phyloP scores from a whole-genome alignment of 2,888 invertebrate species.

The Eugnorisma glareosa region DNA sequence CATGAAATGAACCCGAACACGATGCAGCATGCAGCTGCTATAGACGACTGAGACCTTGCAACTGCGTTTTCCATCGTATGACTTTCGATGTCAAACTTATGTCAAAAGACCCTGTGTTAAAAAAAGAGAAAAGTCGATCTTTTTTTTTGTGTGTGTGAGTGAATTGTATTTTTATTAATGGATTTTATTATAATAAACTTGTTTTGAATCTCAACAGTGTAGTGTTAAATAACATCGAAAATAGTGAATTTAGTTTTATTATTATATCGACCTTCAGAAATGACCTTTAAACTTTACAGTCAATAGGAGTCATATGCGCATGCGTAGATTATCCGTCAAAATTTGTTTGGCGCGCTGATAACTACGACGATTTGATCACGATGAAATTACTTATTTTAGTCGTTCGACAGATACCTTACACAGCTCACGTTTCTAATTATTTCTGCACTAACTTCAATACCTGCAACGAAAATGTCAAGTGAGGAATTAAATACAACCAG shows the following conservation, averaged over 20 bases:
- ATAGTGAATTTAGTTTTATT: slow-evolving; percentile 6
- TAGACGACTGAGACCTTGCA: too few species aligned
- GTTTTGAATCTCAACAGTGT: background rate
- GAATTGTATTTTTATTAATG: slow-evolving; percentile 1
- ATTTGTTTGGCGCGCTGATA: slow-evolving; percentile 88
- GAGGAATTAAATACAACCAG: slow-evolving; percentile 76
- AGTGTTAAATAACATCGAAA: background rate
- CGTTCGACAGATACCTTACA: slow-evolving; percentile 80
- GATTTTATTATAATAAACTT: background rate
- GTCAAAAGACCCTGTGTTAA: slow-evolving; percentile 12
- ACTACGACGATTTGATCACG: slow-evolving; percentile 79
- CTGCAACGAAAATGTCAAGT: slow-evolving; percentile 83
- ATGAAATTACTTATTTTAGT: slow-evolving; percentile 88
- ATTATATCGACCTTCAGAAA: slow-evolving; percentile 77
- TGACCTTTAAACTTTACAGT: slow-evolving; percentile 79
- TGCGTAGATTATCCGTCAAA: slow-evolving; percentile 82
- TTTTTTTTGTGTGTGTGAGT: background rate
- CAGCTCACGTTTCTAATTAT: slow-evolving; percentile 76
- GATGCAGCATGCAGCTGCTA: too few species aligned
- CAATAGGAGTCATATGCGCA: slow-evolving; percentile 83
- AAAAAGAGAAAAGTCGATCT: background rate
- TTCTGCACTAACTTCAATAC: slow-evolving; percentile 62
- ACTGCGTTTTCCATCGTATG: too few species aligned
- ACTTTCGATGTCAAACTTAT: too few species aligned
- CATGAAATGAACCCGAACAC: too few species aligned